phyloP scores from a whole-genome alignment of 2,797 vertebrate species.

The Phaenicophaeus curvirostris region DNA sequence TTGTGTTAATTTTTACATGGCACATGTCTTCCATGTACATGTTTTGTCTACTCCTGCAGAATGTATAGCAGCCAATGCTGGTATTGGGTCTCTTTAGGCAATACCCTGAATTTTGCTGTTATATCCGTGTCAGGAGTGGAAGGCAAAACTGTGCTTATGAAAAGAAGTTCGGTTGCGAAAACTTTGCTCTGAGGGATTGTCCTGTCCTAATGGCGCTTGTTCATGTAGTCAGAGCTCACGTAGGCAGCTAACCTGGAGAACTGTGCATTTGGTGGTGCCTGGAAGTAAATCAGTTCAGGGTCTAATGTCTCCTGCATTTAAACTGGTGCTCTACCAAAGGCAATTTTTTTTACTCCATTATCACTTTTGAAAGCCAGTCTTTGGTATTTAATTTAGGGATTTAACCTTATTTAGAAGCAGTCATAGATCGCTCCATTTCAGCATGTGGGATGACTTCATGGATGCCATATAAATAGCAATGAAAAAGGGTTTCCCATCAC shows the following conservation, averaged over 20 bases:
- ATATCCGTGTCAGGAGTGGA: background rate
- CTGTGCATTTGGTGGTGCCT: background rate
- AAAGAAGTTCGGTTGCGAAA: background rate
- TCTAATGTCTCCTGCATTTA: background rate
- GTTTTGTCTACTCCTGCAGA: background rate
- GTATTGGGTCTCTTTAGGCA: background rate
- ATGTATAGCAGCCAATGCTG: fast-evolving
- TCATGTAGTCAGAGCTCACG: fast-evolving
- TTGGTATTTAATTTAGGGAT: background rate
- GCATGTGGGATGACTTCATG: background rate
- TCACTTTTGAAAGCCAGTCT: background rate
- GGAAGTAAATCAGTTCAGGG: background rate
- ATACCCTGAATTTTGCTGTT: background rate
- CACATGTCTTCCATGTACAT: fast-evolving
- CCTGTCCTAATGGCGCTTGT: background rate
- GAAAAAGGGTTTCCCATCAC: background rate
- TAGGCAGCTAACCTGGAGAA: background rate
- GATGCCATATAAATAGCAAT: background rate
- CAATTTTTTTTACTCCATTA: background rate
- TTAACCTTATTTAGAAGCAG: background rate
- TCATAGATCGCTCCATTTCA: background rate
- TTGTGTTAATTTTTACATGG: background rate
- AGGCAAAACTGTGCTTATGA: background rate
- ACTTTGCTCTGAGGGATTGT: background rate
- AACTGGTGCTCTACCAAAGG: background rate